Base-by-base conservation (phyloP, 2,113 vertebrate genomes). In the Forbesichthys papilliferus region DNA sequence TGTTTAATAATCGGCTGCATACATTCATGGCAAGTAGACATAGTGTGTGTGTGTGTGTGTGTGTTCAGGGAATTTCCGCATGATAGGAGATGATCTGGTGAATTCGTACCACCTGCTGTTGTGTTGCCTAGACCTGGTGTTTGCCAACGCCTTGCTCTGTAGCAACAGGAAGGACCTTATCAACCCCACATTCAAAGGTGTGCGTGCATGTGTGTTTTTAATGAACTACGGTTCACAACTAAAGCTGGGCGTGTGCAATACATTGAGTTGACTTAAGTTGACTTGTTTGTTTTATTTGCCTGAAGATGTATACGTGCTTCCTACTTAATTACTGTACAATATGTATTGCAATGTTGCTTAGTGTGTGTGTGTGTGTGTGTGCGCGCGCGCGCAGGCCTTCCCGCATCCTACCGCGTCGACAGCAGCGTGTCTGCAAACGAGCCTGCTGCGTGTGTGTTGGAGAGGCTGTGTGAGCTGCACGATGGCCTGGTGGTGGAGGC, bases 71-170 rank as follows among this genome's bases (percentile, higher is more conserved):
- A 99, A 99, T 93, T 99, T 99, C 89, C 92, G 87, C 72, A 98
- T 98, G 96, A 99, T 99, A 74, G 96, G 97, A 1, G 96, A 98
- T 76, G 97, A 99, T 91, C 93, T 99, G 87, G 97, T 99, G 81
- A 99, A 99, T 87, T 99, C 96, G 27, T 99, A 99, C 84, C 98
- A 99, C 90, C 95, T 99, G 71, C 93, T 99, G 89, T 94, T 99
- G 62, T 99, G 97, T 92, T 98, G 98, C 86, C 90, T 99, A 94
- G 98, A 99, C 87, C 83, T 99, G 86, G 92, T 96, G 85, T 99
- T 96, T 90, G 93, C 93, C 47, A 97, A 98, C 87, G 95, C 95
- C 48, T 79, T 98, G 73, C 88, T 94, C 57, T 98, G 97, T 69
- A 70, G 92, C 74, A 95, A 98, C 89, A 94, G 94, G 84, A 94